Conservation (phyloP, 2,113 vertebrate genomes). For the Eolophus roseicapilla region DNA sequence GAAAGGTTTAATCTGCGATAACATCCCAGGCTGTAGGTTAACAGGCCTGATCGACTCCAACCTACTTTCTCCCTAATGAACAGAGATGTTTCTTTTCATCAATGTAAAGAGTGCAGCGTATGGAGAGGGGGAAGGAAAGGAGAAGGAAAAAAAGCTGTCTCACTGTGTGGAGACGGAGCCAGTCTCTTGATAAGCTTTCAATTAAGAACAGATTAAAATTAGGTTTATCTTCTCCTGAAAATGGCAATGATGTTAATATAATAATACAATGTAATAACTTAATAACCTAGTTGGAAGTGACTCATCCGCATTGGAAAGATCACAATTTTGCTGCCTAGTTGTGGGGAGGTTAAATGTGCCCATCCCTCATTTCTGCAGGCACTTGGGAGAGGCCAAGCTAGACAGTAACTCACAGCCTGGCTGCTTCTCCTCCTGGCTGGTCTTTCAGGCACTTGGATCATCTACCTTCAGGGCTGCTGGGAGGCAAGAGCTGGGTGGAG, state of each 20-base stretch:
- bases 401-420: not conserved
- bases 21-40: slow-evolving; percentile 40
- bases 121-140: not conserved
- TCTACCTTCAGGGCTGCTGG: not conserved
- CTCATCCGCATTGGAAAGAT: slow-evolving; percentile 27
- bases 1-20: slow-evolving; percentile 14
- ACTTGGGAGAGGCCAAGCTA: not conserved
- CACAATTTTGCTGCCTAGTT: not conserved
- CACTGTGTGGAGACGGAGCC: slow-evolving; percentile 2
- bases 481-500: not conserved
- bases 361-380: not conserved
- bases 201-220: slow-evolving; percentile 70
- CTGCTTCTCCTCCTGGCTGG: not conserved
- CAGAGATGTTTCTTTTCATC: slow-evolving; percentile 64
- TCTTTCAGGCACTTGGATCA: not conserved
- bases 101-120: not conserved
- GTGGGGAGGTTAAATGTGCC: not conserved
- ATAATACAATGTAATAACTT: slow-evolving; percentile 68
- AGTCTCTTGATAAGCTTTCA: slow-evolving; percentile 68
- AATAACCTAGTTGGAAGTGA: slow-evolving; percentile 62
- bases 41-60: slow-evolving; percentile 23
- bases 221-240: slow-evolving; percentile 67
- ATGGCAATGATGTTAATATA: slow-evolving; percentile 59
- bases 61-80: slow-evolving; percentile 51
- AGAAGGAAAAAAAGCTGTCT: not conserved